A percentile compares a stretch with the other conserved stretches of the same genome.
These are phyloP conservation scores for Bicyclus anynana DNA, from an alignment of 1,140 invertebrate genomes.

Conservation along the genomic window DNA sequence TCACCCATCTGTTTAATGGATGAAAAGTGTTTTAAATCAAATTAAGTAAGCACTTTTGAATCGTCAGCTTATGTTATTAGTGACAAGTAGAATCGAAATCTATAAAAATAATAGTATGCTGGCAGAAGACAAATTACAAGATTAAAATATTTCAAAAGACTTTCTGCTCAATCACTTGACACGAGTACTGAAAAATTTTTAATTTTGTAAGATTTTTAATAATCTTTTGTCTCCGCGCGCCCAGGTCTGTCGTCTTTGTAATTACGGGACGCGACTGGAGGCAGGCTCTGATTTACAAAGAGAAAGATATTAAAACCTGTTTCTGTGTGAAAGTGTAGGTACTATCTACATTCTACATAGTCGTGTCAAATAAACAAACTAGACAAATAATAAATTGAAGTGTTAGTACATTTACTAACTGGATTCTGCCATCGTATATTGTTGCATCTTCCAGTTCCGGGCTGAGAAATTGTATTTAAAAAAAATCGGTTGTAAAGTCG, in stretches of 20 bases:
- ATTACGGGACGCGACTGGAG: background rate
- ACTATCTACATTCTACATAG: background rate
- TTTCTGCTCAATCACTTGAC: background rate
- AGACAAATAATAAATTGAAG: no score
- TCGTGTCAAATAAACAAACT: no score
- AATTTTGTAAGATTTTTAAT: conserved; percentile 2
- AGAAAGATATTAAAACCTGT: conserved; percentile 1
- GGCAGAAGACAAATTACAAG: background rate
- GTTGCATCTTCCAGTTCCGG: no score
- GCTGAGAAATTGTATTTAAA: no score
- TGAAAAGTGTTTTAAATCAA: no score
- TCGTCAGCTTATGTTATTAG: no score
- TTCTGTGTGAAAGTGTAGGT: background rate
- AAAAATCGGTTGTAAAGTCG: no score
- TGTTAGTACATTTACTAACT: no score
- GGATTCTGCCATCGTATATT: no score
- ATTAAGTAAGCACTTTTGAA: no score
- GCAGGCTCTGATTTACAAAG: background rate
- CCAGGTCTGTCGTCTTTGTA: conserved; percentile 5
- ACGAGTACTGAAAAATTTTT: background rate
- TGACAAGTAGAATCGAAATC: no score
- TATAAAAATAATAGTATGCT: background rate
- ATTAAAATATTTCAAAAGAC: background rate
- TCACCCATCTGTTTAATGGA: no score
- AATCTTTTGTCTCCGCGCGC: conserved; percentile 10